phyloP scores from a whole-genome alignment of 2,888 invertebrate genomes.

The Abrostola triplasia region DNA sequence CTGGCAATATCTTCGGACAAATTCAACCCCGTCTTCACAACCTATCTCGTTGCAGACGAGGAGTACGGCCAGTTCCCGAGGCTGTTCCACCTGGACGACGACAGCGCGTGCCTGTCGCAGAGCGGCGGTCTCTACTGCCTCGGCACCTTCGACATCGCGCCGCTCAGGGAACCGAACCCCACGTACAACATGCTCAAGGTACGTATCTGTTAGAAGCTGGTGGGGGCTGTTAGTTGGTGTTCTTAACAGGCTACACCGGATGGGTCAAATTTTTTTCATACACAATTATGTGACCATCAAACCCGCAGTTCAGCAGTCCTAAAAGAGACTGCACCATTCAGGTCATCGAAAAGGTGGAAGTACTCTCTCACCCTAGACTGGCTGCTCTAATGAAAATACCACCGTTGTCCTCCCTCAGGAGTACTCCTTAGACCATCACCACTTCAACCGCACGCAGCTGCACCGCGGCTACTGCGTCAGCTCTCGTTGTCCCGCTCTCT shows the following conservation, averaged over 20 bases:
- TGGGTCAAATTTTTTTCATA: too few species aligned
- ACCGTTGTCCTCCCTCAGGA: slow-evolving; percentile 57
- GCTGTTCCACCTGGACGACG: slow-evolving; percentile 77
- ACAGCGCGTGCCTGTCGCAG: slow-evolving; percentile 68
- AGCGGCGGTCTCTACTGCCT: slow-evolving; percentile 72
- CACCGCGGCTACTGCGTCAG: slow-evolving; percentile 80
- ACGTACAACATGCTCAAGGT: slow-evolving; percentile 68
- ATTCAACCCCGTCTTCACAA: too few species aligned
- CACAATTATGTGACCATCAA: not conserved
- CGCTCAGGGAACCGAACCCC: slow-evolving; percentile 54
- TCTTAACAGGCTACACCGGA: too few species aligned
- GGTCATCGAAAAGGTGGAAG: too few species aligned
- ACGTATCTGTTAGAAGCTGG: too few species aligned
- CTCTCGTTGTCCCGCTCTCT: slow-evolving; percentile 65
- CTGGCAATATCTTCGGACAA: too few species aligned
- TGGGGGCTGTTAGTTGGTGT: too few species aligned
- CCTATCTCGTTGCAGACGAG: slow-evolving; percentile 58
- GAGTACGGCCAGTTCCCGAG: slow-evolving; percentile 71
- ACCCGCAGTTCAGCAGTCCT: too few species aligned
- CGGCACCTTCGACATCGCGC: slow-evolving; percentile 69
- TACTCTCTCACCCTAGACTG: too few species aligned
- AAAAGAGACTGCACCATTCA: too few species aligned
- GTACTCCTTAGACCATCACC: slow-evolving; percentile 63
- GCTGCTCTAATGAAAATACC: too few species aligned
- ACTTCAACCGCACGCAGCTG: slow-evolving; percentile 74